Base-by-base conservation (phyloP, 1,140 invertebrate genomes). In the Drosophila tropicalis region DNA sequence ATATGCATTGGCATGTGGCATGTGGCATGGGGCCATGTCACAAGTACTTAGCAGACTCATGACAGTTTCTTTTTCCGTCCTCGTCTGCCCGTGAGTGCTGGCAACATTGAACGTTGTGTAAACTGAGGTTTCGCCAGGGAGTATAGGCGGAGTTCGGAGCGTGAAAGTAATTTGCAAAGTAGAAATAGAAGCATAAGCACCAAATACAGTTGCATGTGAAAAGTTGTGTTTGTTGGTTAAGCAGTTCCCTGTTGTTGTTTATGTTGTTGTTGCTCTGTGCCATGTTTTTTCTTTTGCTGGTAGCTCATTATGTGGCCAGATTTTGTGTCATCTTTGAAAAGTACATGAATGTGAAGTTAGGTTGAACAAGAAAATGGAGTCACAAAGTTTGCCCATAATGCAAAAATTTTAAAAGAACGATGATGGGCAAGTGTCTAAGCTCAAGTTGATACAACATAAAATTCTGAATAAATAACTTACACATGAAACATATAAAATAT, bases 81-180 rank as follows among this genome's bases (percentile, higher is more conserved):
- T 36, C 56, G 56, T 41, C 39, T n/a, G 47, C 13, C 58, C 17
- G 44, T 51, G 36, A 70, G 34, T 34, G 39, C 54, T 12, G 9
- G 32, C 34, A 63, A 64, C 63, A 77, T 74, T 67, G 71, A 77
- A 74, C 60, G 67, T 29, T 47, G 47, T 67, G 57, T 60, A 60
- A 67, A 67, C 76, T 71, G 68, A 55, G 55, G 61, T 64, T 64
- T 58, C 47, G 44, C 22, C 36, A 58, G 2, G 29, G 22, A 34
- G 22, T 47, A 36, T 32, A 12, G 36, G 44, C 69, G 66, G 39
- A 57, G 56, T 58, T 32, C 58, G 56, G 65, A 79, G 81, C 70
- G 79, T 85, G 79, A 79, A 89, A 87, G 83, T 87, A 87, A 87
- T 87, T 87, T 87, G 83, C 83, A 87, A 86, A 86, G 83, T 86